Evolutionary conservation across 2,797 vertebrate genomes (phyloP).

Genomic region (Eurystomus glaucurus): DNA sequence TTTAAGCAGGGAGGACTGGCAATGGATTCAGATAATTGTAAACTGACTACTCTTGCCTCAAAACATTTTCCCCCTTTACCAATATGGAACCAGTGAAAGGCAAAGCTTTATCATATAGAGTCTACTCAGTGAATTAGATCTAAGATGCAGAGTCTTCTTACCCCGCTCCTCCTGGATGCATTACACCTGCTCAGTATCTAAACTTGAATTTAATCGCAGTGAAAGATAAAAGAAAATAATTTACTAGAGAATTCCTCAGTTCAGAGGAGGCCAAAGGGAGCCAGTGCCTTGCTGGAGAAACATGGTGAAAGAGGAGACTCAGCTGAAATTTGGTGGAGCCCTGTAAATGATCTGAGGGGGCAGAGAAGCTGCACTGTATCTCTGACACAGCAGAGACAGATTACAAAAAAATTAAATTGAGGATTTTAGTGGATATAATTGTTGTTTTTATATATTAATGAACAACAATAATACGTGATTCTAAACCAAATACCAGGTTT

Average conservation of each 20-base stretch:
- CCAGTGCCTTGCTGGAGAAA: neutral
- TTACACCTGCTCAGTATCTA: neutral
- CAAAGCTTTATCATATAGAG: neutral
- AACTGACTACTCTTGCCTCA: neutral
- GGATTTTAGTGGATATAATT: conserved; percentile 80
- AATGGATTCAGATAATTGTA: neutral
- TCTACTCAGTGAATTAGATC: neutral
- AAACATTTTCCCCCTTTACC: neutral
- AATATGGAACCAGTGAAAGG: fast-evolving
- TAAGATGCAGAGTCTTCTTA: neutral
- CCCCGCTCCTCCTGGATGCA: neutral
- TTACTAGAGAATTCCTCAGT: conserved; percentile 17
- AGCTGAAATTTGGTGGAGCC: conserved; percentile 45
- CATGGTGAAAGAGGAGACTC: neutral
- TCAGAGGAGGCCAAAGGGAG: conserved; percentile 8
- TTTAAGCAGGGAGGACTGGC: neutral
- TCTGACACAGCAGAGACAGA: conserved; percentile 75
- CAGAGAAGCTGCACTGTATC: conserved; percentile 49
- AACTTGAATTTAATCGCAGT: neutral
- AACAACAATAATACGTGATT: conserved; percentile 76
- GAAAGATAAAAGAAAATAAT: neutral
- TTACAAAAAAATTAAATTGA: conserved; percentile 80
- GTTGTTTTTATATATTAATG: conserved; percentile 78
- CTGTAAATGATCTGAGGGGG: conserved; percentile 49
- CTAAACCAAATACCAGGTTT: conserved; percentile 75